These are phyloP conservation scores for Thunnus albacares DNA, from an alignment of 2,797 vertebrate species.

Conservation along the genomic window DNA sequence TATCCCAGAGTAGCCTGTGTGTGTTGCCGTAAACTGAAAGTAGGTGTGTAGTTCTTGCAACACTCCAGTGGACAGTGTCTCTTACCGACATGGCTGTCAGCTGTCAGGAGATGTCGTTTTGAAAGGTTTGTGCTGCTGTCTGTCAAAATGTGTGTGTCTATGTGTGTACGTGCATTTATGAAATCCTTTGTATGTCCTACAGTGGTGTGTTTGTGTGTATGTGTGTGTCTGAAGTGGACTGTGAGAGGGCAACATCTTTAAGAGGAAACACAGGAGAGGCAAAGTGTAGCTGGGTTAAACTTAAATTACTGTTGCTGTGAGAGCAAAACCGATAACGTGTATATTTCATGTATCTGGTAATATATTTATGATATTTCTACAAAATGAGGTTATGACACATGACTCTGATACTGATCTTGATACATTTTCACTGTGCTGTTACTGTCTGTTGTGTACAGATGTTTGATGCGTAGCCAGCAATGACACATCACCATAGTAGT, in stretches of 20 bases:
- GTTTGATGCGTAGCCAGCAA: neutral
- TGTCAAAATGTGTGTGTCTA: conserved; percentile 33
- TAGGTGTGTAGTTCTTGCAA: conserved; percentile 32
- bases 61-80: conserved; percentile 49
- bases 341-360: neutral
- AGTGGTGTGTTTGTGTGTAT: conserved; percentile 13
- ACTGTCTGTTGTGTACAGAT: neutral
- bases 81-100: conserved; percentile 60
- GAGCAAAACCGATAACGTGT: neutral
- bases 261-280: neutral
- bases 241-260: neutral
- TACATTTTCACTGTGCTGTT: neutral
- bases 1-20: neutral
- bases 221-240: conserved; percentile 16
- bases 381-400: neutral
- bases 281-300: conserved; percentile 3
- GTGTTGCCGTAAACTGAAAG: conserved; percentile 19
- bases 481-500: too few relatives aligned
- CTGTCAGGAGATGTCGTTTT: conserved; percentile 59
- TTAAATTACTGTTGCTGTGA: neutral
- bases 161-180: conserved; percentile 5
- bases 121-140: conserved; percentile 55
- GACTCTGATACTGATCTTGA: neutral
- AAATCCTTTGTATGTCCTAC: neutral
- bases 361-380: neutral